Evolutionary conservation across 1,140 invertebrate genomes (phyloP).

Genomic region (Lineus longissimus): DNA sequence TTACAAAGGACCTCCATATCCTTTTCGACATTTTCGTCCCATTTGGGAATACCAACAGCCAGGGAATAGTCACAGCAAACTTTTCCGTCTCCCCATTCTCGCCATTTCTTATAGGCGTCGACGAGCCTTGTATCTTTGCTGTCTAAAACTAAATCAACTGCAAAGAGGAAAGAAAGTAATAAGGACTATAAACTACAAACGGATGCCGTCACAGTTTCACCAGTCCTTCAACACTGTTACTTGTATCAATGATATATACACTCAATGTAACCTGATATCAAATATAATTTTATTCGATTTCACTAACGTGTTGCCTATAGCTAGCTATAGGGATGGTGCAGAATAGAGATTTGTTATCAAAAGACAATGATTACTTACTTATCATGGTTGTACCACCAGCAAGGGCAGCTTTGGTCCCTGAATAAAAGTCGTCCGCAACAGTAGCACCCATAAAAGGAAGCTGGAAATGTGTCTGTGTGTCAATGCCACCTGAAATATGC

Average conservation of each 20-base stretch:
- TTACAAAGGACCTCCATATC: slow-evolving; percentile 59
- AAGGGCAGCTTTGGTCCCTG: slow-evolving; percentile 75
- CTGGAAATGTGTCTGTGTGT: slow-evolving; percentile 79
- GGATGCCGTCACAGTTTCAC: too few relatives aligned
- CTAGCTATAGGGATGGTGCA: too few relatives aligned
- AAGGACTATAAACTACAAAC: background rate
- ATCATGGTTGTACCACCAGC: slow-evolving; percentile 84
- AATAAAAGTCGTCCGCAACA: slow-evolving; percentile 78
- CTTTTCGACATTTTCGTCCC: slow-evolving; percentile 60
- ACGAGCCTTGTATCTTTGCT: slow-evolving; percentile 74
- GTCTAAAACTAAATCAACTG: slow-evolving; percentile 81
- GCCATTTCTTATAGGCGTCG: slow-evolving; percentile 82
- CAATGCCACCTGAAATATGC: slow-evolving; percentile 69
- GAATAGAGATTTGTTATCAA: too few relatives aligned
- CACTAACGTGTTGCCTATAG: too few relatives aligned
- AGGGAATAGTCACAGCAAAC: slow-evolving; percentile 93
- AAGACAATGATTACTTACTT: slow-evolving; percentile 54
- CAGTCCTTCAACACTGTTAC: too few relatives aligned
- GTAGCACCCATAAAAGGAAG: slow-evolving; percentile 73
- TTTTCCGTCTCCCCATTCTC: slow-evolving; percentile 81
- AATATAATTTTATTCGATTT: too few relatives aligned
- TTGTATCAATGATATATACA: too few relatives aligned
- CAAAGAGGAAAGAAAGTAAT: slow-evolving; percentile 42
- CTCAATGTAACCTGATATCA: too few relatives aligned
- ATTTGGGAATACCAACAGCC: slow-evolving; percentile 83